phyloP scores from a whole-genome alignment of 2,797 vertebrate genomes.

The Paedocypris micromegethes region DNA sequence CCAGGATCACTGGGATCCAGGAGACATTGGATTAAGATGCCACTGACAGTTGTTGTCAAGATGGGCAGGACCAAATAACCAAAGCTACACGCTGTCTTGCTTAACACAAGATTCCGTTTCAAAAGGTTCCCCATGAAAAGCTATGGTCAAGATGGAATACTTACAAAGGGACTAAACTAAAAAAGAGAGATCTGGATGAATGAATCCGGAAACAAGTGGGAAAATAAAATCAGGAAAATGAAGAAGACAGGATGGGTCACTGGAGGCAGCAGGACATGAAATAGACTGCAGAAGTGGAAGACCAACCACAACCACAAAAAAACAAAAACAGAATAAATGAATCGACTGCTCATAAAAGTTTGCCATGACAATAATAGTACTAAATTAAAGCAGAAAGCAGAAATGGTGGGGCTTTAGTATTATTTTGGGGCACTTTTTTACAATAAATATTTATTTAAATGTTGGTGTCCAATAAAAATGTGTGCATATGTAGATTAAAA shows the following conservation, averaged over 20 bases:
- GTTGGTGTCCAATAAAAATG: too few species aligned
- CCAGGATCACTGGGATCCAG: neutral
- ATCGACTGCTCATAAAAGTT: too few species aligned
- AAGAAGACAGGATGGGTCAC: neutral
- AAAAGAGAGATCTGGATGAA: constrained; percentile 13
- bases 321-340: too few species aligned
- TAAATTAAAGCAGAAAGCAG: too few species aligned
- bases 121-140: neutral
- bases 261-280: neutral
- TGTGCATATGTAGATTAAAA: too few species aligned
- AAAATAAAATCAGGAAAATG: constrained; percentile 4
- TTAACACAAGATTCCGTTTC: neutral
- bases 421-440: too few species aligned
- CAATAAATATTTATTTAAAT: too few species aligned
- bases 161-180: neutral
- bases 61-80: neutral
- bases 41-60: constrained; percentile 6
- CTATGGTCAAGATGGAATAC: neutral
- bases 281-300: constrained; percentile 7
- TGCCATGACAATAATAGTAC: too few species aligned
- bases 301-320: neutral
- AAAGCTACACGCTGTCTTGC: neutral
- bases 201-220: neutral
- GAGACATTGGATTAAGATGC: constrained; percentile 17
- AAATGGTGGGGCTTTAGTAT: too few species aligned